Base-by-base conservation (phyloP, 2,797 vertebrate species). In the Lophius americanus region DNA sequence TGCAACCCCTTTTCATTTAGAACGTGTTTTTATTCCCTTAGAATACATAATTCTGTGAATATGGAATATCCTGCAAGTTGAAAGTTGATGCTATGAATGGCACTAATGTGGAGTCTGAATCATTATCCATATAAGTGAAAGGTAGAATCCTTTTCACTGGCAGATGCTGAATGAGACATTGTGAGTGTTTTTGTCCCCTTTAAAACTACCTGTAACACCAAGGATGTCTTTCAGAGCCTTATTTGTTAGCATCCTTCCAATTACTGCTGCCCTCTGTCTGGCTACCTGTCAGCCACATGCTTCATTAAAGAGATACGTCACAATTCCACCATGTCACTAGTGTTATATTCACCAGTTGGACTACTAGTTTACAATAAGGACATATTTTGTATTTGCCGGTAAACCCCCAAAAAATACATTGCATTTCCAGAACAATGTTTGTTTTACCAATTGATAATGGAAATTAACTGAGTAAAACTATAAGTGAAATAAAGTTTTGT, bases 201-300 rank as follows among this genome's bases (percentile, higher is more conserved):
- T 49, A 2, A 37, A 49, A 44, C 59, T 52, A 64, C 63, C 52
- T 56, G 61, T 55, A 54, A 68, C 39, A 64, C 33, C 9, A 35
- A 10, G 5, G 64, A 75, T 4, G 37, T 69, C 12, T 77, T 66
- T 70, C 33, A 51, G 12, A 33, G 46, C 37, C 47, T 60, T 60
- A 69, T 83, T 75, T 73, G 63, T 61, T 44, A 13, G 54, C 79
- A 85, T 47, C 42, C 51, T 44, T 80, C 86, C 86, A 91, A 91
- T 91, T 89, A 89, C 64, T 73, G 77, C 33, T 61, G 44, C 51
- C 64, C 78, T 78, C 55, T 65, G 53, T 65, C 67, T 75, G 37
- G 14, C 79, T 60, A 65, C 59, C 76, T 85, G 86, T 65, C 85
- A 85, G 60, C 55, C 47, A 39, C 49, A 64, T 7, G 62, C 42